Evolutionary conservation across 1,140 invertebrate species (phyloP), one percentile per base, ranked within the genome.

Genomic region (Patella vulgata): DNA sequence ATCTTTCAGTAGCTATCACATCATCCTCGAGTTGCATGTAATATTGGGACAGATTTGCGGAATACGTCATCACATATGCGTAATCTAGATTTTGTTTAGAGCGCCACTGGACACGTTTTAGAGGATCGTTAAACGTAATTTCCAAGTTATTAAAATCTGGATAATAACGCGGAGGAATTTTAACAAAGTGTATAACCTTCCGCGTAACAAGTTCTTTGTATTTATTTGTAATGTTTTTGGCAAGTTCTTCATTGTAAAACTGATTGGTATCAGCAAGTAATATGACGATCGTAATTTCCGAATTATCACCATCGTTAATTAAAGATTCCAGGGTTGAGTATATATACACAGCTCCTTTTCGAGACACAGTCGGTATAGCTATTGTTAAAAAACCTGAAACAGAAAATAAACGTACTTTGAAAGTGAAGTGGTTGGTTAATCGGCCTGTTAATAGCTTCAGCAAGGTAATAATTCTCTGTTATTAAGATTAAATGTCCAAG

Each of bases 1-100:
- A 84, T 58, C 75, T 64, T 3, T 64, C 50, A 3, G 78, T 80
- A 8, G 68, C 60, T n/a, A 76, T 59, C 2, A 84, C 79, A 60
- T 84, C 83, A 65, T 84, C 83, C 44, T 84, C 82, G 8, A 84
- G 54, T 56, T 83, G 80, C 23, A 84, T 42, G 65, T 84, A 82
- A 59, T 76, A 83, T 11, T 61, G 51, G 2, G 77, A 78, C 14
- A 82, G 31, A 17, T 74, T 70, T 50, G 65, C 60, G 3, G 73
- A 58, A 48, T 81, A 82, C 50, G 70, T 63, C 66, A 81, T 79
- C 28, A 83, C 51, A 46, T 77, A 78, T 3, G 78, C 78, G 51
- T 77, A 84, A 59, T 83, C 81, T 11, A 79, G 61, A 27, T 82
- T 81, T 69, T 84, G 83, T 71, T 84, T 84, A 14, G 82, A 77